Base-by-base conservation (phyloP, 2,113 vertebrate species). In the Nyctibius bracteatus region DNA sequence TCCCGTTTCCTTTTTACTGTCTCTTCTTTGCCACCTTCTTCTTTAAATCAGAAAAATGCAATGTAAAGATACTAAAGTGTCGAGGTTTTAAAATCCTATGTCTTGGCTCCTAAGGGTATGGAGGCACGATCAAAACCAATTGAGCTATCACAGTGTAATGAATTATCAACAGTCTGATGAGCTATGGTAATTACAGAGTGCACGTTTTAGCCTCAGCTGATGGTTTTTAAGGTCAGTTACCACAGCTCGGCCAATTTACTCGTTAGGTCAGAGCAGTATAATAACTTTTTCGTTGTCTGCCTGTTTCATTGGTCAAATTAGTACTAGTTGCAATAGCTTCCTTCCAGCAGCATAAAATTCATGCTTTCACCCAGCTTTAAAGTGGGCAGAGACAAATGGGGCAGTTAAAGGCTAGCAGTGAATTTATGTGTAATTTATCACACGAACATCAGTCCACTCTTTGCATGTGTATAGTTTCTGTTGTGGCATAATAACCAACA, bases 161-260 rank as follows among this genome's bases (percentile, higher is more conserved):
- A 84, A 46, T 86, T 94, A 71, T n/a, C 52, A 91, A 33, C 95
- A 81, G 75, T 84, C 80, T 84, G 47, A 84, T 87, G 96, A 91
- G 77, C 84, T 96, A 8, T 86, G 82, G 82, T 94, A 90, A 92
- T 96, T 95, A 91, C 59, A 74, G 59, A 47, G 49, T 86, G 94
- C 61, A 24, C 18, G 5, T 78, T 83, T 89, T 81, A 95, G 92
- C 68, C 61, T 92, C 91, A 78, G 86, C 88, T 94, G 83, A 74
- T 96, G 77, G 80, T 78, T 93, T 94, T 94, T 94, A 94, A 90
- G 92, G 88, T 96, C 92, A 86, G 77, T 96, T 91, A 86, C 91
- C 59, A 74, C 73, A 86, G 80, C 83, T 96, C 62, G 78, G 86
- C 83, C 89, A 86, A 91, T 94, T 91, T 94, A 63, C 65, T 96